Conservation (phyloP, 1,140 invertebrate species). For the Gonioctena quinquepunctata region DNA sequence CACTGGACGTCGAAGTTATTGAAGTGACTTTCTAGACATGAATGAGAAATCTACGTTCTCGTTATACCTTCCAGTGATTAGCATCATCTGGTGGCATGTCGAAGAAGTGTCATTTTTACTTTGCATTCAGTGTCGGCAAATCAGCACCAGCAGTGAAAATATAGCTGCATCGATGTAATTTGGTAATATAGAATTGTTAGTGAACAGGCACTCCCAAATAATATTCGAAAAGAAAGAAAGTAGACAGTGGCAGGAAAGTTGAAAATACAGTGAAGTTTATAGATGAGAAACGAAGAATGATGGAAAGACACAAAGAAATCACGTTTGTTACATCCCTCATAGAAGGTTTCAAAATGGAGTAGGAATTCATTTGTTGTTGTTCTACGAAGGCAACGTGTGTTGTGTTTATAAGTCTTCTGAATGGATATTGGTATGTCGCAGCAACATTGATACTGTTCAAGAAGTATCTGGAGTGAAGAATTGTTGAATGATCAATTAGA, state of each 20-base stretch:
- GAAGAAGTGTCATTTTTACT: not conserved
- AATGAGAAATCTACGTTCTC: not conserved
- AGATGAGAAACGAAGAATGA: slow-evolving; percentile 6
- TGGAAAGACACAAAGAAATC: slow-evolving; percentile 17
- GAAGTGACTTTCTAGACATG: not conserved
- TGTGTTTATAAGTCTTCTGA: slow-evolving; percentile 1
- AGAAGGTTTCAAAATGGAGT: slow-evolving; percentile 22
- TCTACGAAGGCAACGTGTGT: slow-evolving; percentile 18
- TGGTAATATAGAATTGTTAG: slow-evolving; percentile 14
- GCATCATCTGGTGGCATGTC: slow-evolving; percentile 5
- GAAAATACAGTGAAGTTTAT: slow-evolving; percentile 15
- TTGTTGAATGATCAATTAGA: not conserved
- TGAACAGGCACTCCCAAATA: slow-evolving; percentile 18
- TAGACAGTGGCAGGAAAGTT: not conserved
- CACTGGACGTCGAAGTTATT: too few species aligned
- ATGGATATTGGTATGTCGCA: not conserved
- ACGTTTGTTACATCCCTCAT: slow-evolving; percentile 11
- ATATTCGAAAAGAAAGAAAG: slow-evolving; percentile 9
- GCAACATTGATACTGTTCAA: not conserved
- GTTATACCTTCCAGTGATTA: not conserved
- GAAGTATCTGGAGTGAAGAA: not conserved
- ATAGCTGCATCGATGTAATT: slow-evolving; percentile 22
- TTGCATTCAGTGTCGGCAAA: slow-evolving; percentile 15
- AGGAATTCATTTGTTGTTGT: slow-evolving; percentile 21
- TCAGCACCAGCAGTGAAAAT: slow-evolving; percentile 18